A percentile compares a stretch with the other conserved stretches of the same genome.
Evolutionary conservation across 1,140 invertebrate genomes (phyloP).

Genomic region (Mylabris phalerata): DNA sequence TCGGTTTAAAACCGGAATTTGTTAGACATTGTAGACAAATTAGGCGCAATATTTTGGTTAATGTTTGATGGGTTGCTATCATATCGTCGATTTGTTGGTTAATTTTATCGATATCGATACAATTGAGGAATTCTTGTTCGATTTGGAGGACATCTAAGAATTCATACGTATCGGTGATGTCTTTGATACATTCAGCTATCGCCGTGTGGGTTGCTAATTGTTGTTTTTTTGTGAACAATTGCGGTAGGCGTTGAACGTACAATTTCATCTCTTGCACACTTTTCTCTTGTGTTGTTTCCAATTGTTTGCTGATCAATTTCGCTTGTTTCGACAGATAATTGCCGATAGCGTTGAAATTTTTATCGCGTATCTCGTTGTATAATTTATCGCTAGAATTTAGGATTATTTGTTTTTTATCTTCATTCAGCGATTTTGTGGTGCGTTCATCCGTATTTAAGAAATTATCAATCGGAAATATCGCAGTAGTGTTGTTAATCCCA

Average conservation of each 20-base stretch:
- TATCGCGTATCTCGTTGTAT: constrained; percentile 84
- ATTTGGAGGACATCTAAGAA: constrained; percentile 43
- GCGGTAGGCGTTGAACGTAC: constrained; percentile 84
- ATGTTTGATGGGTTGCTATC: constrained; percentile 74
- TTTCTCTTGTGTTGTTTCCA: constrained; percentile 82
- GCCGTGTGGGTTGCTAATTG: constrained; percentile 66
- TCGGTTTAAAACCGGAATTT: constrained; percentile 84
- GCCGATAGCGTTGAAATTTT: constrained; percentile 86
- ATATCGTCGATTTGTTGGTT: constrained; percentile 85
- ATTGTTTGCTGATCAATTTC: constrained; percentile 75
- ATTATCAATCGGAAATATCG: constrained; percentile 76
- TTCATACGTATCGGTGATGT: constrained; percentile 43
- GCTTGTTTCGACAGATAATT: constrained; percentile 80
- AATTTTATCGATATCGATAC: constrained; percentile 83
- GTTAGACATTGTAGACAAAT: constrained; percentile 84
- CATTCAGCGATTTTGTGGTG: constrained; percentile 50
- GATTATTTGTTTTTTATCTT: constrained; percentile 75
- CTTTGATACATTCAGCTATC: constrained; percentile 58
- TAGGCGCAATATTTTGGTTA: constrained; percentile 78
- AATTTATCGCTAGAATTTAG: constrained; percentile 87
- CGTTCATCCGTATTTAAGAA: constrained; percentile 65
- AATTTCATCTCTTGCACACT: constrained; percentile 90
- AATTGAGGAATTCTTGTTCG: constrained; percentile 90
- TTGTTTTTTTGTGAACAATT: constrained; percentile 82
- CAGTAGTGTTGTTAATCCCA: constrained; percentile 60